Percentiles rank a stretch among this genome's conserved stretches.
These are phyloP conservation scores for Scolopax bukidnonensis DNA, from an alignment of 2,797 vertebrate genomes.

Conservation along the genomic window DNA sequence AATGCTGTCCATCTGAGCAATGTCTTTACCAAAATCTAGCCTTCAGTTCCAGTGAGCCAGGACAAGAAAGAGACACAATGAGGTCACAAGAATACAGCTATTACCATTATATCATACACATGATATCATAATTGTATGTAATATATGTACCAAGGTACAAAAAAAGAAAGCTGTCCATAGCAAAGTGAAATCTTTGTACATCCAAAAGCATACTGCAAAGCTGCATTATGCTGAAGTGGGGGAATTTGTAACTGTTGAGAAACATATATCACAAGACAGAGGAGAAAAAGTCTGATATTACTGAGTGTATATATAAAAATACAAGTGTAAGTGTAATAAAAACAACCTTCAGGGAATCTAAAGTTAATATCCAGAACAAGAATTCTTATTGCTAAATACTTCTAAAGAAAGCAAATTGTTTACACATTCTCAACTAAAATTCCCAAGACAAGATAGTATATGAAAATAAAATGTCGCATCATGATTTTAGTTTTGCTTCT, in stretches of 20 bases:
- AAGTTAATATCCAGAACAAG: neutral
- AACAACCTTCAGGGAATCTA: neutral
- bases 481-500: neutral
- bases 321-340: neutral
- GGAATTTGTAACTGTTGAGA: neutral
- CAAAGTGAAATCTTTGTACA: neutral
- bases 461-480: neutral
- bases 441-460: neutral
- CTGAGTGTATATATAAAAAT: neutral
- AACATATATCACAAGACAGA: neutral
- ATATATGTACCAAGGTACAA: neutral
- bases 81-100: neutral
- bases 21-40: neutral
- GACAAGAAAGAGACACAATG: neutral
- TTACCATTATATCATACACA: neutral
- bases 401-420: neutral
- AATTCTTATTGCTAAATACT: neutral
- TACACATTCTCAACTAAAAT: neutral
- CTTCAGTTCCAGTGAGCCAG: neutral
- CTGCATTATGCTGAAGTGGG: neutral
- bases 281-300: neutral
- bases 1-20: neutral
- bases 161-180: neutral
- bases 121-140: neutral
- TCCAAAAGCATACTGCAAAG: neutral